Base-by-base conservation (phyloP, 2,888 invertebrate genomes). In the Chrysodeixis includens region DNA sequence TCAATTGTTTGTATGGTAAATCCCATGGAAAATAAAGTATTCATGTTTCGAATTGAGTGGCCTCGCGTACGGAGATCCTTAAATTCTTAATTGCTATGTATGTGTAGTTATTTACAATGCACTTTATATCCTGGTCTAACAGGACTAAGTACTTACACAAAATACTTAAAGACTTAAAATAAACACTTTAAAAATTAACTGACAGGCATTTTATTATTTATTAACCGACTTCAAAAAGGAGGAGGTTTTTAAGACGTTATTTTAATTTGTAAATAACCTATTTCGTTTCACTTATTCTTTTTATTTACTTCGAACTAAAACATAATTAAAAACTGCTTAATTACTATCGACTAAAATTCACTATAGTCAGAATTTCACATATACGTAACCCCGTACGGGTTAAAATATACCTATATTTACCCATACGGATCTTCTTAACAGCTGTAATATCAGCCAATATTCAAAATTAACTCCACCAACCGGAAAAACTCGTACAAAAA, bases 111-210 rank as follows among this genome's bases (percentile, higher is more conserved):
- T 62, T 63, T 57, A 67, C 53, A 63, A 62, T 70, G 49, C 66
- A 78, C 62, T 73, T 63, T 56, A 60, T 69, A 2, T 52, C 60
- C 60, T 62, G 56, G 71, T 61, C 64, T 71, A 66, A 70, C 12
- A 78, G 64, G 40, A 72, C 66, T 75, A 53, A 67, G 79, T 77
- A 79, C 79, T 77, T 79, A 79, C 61, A 64, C 46, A 59, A 61
- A 65, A 69, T 75, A 78, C 62, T 74, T 74, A 76, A 68, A 52
- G 4, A 30, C 62, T 56, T 30, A 49, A 9, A n/a, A 32, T 32
- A 57, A 30, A 52, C n/a, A 55, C 14, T 53, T 40, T 10, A 9
- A 22, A 46, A 22, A 46, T 26, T 14, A 12, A 12, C 40, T 40
- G 40, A n/a, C 40, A 40, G 40, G n/a, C 40, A 40, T 40, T 40